Evolutionary conservation across 2,797 vertebrate genomes (phyloP).

Genomic region (Balearica regulorum): DNA sequence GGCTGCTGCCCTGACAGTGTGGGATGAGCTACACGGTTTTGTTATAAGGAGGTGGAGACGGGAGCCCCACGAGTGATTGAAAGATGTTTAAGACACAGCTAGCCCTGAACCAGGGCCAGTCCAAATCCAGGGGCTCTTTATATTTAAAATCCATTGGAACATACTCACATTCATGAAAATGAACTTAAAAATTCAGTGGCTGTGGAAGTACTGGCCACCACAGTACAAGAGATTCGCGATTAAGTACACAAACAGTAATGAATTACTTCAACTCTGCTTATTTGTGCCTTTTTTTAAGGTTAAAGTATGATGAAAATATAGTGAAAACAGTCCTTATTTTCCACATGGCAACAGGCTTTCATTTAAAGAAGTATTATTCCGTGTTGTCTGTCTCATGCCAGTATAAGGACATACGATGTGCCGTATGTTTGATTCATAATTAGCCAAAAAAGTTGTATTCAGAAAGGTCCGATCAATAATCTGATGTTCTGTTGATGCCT

Average conservation of each 20-base stretch:
- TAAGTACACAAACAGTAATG: background rate
- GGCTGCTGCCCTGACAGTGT: background rate
- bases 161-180: background rate
- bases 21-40: background rate
- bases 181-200: background rate
- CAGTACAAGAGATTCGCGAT: background rate
- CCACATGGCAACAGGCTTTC: background rate
- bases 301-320: background rate
- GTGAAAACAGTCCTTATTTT: background rate
- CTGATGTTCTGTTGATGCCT: background rate
- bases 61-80: background rate
- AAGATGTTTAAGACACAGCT: background rate
- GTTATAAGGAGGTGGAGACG: background rate
- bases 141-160: background rate
- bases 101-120: background rate
- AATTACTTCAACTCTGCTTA: background rate
- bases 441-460: background rate
- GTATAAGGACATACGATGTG: background rate
- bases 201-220: background rate
- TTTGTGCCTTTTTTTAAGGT: background rate
- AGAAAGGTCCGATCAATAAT: background rate
- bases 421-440: background rate
- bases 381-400: background rate
- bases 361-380: background rate
- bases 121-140: fast-evolving